A percentile compares a stretch with the other conserved stretches of the same genome.
Conservation (phyloP, 1,140 invertebrate genomes). For the Zaprionus camerounensis region DNA sequence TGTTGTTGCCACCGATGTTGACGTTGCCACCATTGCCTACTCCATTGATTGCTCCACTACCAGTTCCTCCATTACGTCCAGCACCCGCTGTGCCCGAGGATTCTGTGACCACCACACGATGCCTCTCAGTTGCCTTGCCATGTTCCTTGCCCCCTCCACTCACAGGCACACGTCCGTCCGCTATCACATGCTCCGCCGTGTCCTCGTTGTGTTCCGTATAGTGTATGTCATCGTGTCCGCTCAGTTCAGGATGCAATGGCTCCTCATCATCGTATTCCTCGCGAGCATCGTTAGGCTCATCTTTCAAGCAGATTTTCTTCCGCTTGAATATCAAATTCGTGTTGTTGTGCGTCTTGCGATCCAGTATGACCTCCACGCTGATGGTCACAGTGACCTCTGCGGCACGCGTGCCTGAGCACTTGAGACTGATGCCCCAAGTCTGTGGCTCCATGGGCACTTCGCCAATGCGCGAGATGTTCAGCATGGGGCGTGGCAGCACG, state of each 20-base stretch:
- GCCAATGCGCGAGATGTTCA: conserved; percentile 93
- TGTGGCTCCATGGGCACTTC: conserved; percentile 90
- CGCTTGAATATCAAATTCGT: conserved; percentile 92
- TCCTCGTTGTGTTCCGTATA: conserved; percentile 72
- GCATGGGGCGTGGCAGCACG: conserved; percentile 89
- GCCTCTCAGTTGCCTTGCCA: conserved; percentile 44
- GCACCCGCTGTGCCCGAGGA: conserved; percentile 46
- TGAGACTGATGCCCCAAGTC: conserved; percentile 92
- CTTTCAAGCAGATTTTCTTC: conserved; percentile 91
- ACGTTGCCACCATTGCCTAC: not conserved
- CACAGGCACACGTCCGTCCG: conserved; percentile 53
- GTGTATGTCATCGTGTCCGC: conserved; percentile 60
- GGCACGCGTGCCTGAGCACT: conserved; percentile 91
- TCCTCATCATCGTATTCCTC: conserved; percentile 75
- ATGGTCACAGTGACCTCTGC: conserved; percentile 94
- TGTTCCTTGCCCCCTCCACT: conserved; percentile 27
- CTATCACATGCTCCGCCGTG: conserved; percentile 54
- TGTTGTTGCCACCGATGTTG: conserved; percentile 23
- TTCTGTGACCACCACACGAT: conserved; percentile 46
- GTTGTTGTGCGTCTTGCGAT: conserved; percentile 87
- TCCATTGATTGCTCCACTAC: conserved; percentile 25
- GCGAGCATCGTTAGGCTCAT: conserved; percentile 70
- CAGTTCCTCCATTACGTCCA: conserved; percentile 12
- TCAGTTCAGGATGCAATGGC: conserved; percentile 58
- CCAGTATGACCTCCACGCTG: conserved; percentile 92